phyloP scores from a whole-genome alignment of 1,140 invertebrate genomes.

The Eueides isabella region DNA sequence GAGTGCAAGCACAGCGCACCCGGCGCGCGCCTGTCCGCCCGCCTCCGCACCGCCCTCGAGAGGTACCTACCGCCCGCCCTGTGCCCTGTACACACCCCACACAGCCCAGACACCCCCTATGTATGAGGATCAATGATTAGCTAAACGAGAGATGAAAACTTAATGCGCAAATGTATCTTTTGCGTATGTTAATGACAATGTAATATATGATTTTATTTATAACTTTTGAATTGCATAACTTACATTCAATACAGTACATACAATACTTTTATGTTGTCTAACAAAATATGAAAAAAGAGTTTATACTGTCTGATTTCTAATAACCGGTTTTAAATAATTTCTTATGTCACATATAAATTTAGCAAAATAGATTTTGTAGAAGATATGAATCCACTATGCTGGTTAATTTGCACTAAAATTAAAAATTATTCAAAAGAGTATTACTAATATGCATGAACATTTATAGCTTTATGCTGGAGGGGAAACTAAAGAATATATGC shows the following conservation, averaged over 20 bases:
- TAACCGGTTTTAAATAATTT: too few relatives aligned
- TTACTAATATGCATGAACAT: too few relatives aligned
- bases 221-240: background rate
- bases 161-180: background rate
- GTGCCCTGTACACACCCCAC: background rate
- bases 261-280: too few relatives aligned
- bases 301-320: too few relatives aligned
- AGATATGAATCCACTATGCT: too few relatives aligned
- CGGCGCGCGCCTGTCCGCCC: constrained; percentile 86
- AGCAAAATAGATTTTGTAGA: too few relatives aligned
- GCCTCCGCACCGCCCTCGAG: constrained; percentile 85
- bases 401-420: too few relatives aligned
- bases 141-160: background rate
- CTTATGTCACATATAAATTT: too few relatives aligned
- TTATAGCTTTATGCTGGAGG: too few relatives aligned
- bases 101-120: background rate
- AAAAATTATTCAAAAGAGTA: too few relatives aligned
- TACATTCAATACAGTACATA: background rate
- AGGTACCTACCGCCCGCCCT: constrained; percentile 58
- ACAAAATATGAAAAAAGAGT: too few relatives aligned
- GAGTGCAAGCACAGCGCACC: constrained; percentile 88
- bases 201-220: constrained; percentile 9
- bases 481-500: too few relatives aligned
- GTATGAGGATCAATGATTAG: background rate
- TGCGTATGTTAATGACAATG: background rate